Conservation (phyloP, 2,113 vertebrate genomes). For the Mystacornis crossleyi region DNA sequence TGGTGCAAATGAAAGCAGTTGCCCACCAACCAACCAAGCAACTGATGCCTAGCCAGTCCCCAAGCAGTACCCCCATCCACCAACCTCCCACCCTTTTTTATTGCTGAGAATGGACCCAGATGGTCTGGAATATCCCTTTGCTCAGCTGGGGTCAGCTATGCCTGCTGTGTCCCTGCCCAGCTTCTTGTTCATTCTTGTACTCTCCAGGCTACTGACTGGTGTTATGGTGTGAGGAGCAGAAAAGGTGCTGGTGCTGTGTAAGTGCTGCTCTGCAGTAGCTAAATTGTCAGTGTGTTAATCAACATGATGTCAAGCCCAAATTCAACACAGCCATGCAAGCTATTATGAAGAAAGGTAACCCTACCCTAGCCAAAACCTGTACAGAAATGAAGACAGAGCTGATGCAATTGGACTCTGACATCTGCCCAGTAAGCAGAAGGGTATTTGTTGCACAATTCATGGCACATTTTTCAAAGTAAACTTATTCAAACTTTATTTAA, state of each 20-base stretch:
- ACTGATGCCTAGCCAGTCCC: not conserved
- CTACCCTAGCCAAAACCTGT: not conserved
- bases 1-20: not conserved
- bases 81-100: not conserved
- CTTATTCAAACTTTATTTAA: not conserved
- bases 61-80: not conserved
- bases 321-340: not conserved
- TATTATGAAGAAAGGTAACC: not conserved
- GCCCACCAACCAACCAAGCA: rapidly evolving
- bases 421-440: not conserved
- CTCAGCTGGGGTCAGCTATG: not conserved
- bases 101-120: not conserved
- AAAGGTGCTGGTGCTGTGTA: not conserved
- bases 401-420: not conserved
- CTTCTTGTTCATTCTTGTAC: not conserved
- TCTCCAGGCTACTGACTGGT: not conserved
- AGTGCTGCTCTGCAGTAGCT: not conserved
- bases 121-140: not conserved
- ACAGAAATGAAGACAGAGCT: not conserved
- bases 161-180: not conserved
- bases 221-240: not conserved
- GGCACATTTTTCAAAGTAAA: not conserved
- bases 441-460: not conserved
- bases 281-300: not conserved
- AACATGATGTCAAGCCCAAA: not conserved